phyloP scores from a whole-genome alignment of 37 sponge, comb jelly and placozoan genomes.

The Ianthella basta region DNA sequence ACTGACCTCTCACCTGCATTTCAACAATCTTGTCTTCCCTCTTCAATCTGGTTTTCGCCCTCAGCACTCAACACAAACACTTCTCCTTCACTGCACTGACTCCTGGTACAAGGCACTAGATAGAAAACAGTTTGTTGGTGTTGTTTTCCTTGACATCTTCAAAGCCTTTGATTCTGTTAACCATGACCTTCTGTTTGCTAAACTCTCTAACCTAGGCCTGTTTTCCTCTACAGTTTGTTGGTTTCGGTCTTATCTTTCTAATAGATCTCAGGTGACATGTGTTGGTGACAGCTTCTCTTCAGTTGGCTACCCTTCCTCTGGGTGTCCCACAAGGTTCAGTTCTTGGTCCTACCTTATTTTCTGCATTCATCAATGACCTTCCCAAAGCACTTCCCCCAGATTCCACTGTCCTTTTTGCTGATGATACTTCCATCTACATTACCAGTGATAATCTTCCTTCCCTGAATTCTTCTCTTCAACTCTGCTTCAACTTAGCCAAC shows the following conservation, averaged over 20 bases:
- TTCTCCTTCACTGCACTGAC: slow-evolving; percentile 19
- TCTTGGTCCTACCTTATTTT: slow-evolving; percentile 12
- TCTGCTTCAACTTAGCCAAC: not conserved
- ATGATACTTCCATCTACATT: slow-evolving; percentile 18
- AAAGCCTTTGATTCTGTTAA: slow-evolving; percentile 2
- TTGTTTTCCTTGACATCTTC: slow-evolving; percentile 2
- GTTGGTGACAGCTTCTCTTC: slow-evolving; percentile 11
- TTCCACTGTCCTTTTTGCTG: slow-evolving; percentile 4
- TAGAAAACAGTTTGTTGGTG: slow-evolving; percentile 16
- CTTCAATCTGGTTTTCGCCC: slow-evolving; percentile 9
- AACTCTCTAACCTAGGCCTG: slow-evolving; percentile 17
- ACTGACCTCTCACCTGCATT: not conserved
- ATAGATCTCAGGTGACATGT: not conserved
- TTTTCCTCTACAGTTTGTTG: slow-evolving; percentile 4
- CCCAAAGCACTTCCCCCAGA: not conserved
- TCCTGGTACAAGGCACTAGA: slow-evolving; percentile 21
- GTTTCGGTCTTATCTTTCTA: slow-evolving; percentile 12
- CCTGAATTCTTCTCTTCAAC: slow-evolving; percentile 5
- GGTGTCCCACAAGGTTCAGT: slow-evolving; percentile 21
- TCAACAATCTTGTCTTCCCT: not conserved
- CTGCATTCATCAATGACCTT: slow-evolving; percentile 20
- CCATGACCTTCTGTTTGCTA: slow-evolving; percentile 2
- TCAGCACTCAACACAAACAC: slow-evolving; percentile 17
- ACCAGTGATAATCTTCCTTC: slow-evolving; percentile 3
- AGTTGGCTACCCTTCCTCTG: not conserved